These are phyloP conservation scores for Sinocyclocheilus anophthalmus DNA, from an alignment of 2,113 vertebrate species.

Conservation along the genomic window DNA sequence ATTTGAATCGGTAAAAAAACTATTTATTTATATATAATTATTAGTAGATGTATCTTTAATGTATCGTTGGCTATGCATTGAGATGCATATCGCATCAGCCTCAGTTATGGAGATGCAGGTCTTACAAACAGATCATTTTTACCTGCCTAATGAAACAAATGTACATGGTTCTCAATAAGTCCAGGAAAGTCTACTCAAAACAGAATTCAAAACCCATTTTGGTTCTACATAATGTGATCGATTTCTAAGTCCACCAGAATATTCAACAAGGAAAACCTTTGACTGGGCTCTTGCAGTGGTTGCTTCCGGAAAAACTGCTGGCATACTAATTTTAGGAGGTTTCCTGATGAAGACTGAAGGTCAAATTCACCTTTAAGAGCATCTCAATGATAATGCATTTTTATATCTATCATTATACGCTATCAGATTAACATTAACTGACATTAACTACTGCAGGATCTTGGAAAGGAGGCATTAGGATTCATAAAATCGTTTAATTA, in stretches of 20 bases:
- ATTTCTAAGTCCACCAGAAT: neutral
- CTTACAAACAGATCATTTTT: neutral
- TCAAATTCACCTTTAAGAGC: neutral
- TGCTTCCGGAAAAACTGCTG: neutral
- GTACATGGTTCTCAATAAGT: neutral
- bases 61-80: too few species aligned
- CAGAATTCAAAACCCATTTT: neutral
- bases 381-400: constrained; percentile 1
- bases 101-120: neutral
- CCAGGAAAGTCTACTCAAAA: neutral
- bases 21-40: too few species aligned
- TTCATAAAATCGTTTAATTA: neutral
- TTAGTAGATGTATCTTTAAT: too few species aligned
- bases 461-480: constrained; percentile 4
- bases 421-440: constrained; percentile 8
- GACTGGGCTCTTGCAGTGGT: neutral
- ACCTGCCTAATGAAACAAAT: neutral
- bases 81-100: neutral
- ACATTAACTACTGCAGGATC: neutral
- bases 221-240: neutral
- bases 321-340: neutral
- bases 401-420: neutral
- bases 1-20: too few species aligned
- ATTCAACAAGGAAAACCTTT: neutral
- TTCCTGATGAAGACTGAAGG: neutral